Percentiles rank a stretch among this genome's conserved stretches.
Conservation (phyloP, 2,797 vertebrate genomes). For the Rhinogobio ventralis region DNA sequence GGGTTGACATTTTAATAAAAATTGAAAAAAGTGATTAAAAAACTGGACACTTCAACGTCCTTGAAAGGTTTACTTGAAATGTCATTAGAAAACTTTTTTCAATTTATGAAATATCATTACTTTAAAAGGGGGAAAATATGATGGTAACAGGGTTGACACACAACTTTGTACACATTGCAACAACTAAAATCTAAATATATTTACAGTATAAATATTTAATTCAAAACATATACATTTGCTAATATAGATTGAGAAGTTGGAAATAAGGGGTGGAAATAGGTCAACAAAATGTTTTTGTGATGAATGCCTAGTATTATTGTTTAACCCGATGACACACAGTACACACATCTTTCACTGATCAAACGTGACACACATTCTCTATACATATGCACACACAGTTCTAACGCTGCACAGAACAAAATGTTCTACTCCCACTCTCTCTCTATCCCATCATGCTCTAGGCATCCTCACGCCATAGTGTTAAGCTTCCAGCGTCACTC, state of each 20-base stretch:
- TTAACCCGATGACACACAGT: constrained; percentile 5
- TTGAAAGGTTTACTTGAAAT: neutral
- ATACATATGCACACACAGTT: constrained; percentile 30
- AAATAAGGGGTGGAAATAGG: neutral
- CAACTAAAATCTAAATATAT: neutral
- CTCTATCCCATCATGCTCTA: constrained; percentile 38
- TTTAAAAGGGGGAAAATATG: too few species aligned
- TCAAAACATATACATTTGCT: neutral
- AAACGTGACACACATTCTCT: constrained; percentile 21
- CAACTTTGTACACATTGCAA: neutral
- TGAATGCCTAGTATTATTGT: neutral
- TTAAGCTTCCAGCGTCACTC: constrained; percentile 27
- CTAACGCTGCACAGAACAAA: constrained; percentile 60
- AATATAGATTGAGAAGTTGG: neutral
- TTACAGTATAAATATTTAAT: neutral
- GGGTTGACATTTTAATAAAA: neutral
- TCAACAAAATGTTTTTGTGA: neutral
- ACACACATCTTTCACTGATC: constrained; percentile 30
- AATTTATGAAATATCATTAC: too few species aligned
- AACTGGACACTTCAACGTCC: neutral
- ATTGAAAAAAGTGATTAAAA: neutral
- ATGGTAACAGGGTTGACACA: neutral
- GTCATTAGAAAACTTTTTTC: neutral
- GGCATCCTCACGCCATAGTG: constrained; percentile 27
- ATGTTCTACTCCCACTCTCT: constrained; percentile 50